phyloP scores from a whole-genome alignment of 2,797 vertebrate genomes.

The Podarcis siculus region DNA sequence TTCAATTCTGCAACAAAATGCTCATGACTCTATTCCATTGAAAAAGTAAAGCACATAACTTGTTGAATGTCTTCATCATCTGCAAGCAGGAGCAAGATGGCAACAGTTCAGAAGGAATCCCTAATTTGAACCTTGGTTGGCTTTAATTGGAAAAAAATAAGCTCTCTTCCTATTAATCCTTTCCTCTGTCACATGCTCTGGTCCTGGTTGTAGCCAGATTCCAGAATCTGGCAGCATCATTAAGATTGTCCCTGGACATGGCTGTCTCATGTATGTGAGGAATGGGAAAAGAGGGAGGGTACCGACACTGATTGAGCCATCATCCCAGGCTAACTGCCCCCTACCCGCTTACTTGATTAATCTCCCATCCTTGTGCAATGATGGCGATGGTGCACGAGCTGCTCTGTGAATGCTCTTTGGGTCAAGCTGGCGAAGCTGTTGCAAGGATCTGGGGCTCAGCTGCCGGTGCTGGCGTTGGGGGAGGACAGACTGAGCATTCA shows the following conservation, averaged over 20 bases:
- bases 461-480: slow-evolving; percentile 71
- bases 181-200: not conserved
- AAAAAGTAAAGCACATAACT: not conserved
- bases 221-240: not conserved
- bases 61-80: not conserved
- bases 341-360: slow-evolving; percentile 33
- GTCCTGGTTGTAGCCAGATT: not conserved
- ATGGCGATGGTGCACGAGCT: not conserved
- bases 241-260: not conserved
- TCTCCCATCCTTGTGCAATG: slow-evolving; percentile 10
- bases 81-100: not conserved
- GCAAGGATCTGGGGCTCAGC: slow-evolving; percentile 76
- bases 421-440: slow-evolving; percentile 69
- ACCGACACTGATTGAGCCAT: slow-evolving; percentile 9
- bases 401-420: slow-evolving; percentile 60
- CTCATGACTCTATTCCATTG: not conserved
- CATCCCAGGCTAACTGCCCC: slow-evolving; percentile 20
- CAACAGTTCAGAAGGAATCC: not conserved
- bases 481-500: slow-evolving; percentile 79
- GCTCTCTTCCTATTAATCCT: not conserved
- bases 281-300: not conserved
- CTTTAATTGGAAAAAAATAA: not conserved
- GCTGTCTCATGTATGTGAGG: slow-evolving; percentile 27
- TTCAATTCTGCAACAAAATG: not conserved
- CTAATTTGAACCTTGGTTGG: not conserved